These are phyloP conservation scores for Hypolimnas misippus DNA, from an alignment of 2,888 invertebrate species.

Conservation along the genomic window DNA sequence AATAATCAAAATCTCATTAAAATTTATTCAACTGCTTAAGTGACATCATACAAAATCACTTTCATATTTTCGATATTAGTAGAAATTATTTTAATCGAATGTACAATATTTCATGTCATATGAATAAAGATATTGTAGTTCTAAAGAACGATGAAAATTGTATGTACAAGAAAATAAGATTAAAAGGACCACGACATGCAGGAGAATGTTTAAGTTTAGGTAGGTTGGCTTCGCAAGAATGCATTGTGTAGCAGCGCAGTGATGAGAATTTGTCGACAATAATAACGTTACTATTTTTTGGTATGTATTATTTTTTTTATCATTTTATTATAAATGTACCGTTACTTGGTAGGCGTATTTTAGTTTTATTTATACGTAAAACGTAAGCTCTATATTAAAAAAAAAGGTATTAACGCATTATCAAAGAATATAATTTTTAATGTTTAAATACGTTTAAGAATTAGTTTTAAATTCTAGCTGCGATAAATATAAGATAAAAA, in stretches of 20 bases:
- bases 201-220: constrained; percentile 24
- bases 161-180: constrained; percentile 31
- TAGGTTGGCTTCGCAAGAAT: constrained; percentile 28
- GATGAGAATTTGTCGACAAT: constrained; percentile 5
- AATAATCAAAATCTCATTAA: no score
- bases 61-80: no score
- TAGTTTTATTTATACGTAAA: neutral
- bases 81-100: no score
- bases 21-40: no score
- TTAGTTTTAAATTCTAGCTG: no score
- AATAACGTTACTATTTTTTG: no score
- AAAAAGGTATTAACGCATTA: no score
- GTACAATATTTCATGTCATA: neutral
- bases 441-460: no score
- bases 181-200: constrained; percentile 33
- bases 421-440: no score
- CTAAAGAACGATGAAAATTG: constrained; percentile 18
- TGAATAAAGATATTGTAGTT: neutral
- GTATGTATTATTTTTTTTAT: constrained; percentile 1
- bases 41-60: no score
- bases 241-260: constrained; percentile 21
- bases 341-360: neutral
- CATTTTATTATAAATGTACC: neutral
- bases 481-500: no score
- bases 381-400: neutral